Evolutionary conservation across 2,888 invertebrate genomes (phyloP).

Genomic region (Cosmia trapezina): DNA sequence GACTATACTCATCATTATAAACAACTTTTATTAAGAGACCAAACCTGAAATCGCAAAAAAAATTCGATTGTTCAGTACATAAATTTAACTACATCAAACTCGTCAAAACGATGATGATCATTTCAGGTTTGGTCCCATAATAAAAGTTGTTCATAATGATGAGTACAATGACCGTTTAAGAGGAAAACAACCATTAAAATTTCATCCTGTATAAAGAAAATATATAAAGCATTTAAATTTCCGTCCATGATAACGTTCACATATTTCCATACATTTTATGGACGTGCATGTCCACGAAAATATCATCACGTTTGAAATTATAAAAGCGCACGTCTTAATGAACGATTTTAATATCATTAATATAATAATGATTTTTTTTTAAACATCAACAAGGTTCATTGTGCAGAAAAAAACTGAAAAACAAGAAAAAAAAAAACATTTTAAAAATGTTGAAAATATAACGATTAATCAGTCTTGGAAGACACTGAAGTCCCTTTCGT

Average conservation of each 20-base stretch:
- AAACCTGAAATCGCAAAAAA: too few relatives aligned
- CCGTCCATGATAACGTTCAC: background rate
- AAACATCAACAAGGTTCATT: conserved; percentile 35
- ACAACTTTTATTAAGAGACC: too few relatives aligned
- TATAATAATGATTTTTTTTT: conserved; percentile 7
- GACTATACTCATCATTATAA: too few relatives aligned
- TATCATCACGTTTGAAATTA: background rate
- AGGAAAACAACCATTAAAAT: too few relatives aligned
- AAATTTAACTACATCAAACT: too few relatives aligned
- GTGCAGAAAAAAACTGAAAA: background rate
- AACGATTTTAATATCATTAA: conserved; percentile 11
- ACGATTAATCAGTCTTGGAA: conserved; percentile 83
- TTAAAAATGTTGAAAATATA: conserved; percentile 70
- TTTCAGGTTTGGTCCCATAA: too few relatives aligned
- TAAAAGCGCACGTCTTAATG: conserved; percentile 4
- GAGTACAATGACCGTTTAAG: too few relatives aligned
- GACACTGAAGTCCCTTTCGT: conserved; percentile 78
- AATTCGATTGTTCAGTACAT: too few relatives aligned
- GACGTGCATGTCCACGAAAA: background rate
- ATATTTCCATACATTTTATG: background rate
- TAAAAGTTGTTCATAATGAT: too few relatives aligned
- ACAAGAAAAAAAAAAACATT: conserved; percentile 17
- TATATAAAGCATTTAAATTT: background rate
- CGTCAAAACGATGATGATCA: too few relatives aligned
- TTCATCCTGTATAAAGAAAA: background rate